These are phyloP conservation scores for Lithobates sylvaticus DNA, from an alignment of 2,797 vertebrate genomes.

Conservation along the genomic window DNA sequence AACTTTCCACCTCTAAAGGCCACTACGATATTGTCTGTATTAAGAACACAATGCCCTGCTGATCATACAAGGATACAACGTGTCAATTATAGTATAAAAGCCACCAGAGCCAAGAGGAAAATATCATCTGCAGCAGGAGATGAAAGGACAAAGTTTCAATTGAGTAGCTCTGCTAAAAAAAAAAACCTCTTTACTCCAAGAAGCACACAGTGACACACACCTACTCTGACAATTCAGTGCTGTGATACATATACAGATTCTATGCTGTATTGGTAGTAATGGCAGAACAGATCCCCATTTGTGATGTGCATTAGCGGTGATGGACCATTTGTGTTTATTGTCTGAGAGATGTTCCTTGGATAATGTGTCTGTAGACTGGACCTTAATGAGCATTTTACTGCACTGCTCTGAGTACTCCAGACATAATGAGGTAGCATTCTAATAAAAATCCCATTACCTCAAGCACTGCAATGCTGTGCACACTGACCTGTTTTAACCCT, in stretches of 20 bases:
- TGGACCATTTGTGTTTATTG: constrained; percentile 51
- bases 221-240: constrained; percentile 1
- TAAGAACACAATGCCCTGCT: too few species aligned
- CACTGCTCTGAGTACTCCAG: constrained; percentile 32
- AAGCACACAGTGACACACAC: neutral
- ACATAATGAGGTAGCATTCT: constrained; percentile 40
- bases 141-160: too few species aligned
- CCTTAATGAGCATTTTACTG: constrained; percentile 52
- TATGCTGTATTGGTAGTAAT: neutral
- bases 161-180: neutral
- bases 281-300: constrained; percentile 29
- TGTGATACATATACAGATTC: neutral
- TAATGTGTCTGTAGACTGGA: constrained; percentile 46
- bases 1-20: too few species aligned
- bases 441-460: constrained; percentile 45
- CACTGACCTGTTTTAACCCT: constrained; percentile 40
- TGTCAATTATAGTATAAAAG: too few species aligned
- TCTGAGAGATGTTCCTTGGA: constrained; percentile 44
- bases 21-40: too few species aligned
- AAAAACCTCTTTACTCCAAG: neutral
- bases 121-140: too few species aligned
- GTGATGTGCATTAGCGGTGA: constrained; percentile 44
- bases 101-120: too few species aligned
- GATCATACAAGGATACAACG: too few species aligned
- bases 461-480: constrained; percentile 18